Base-by-base conservation (phyloP, 2,888 invertebrate species). In the Xestia sexstrigata region DNA sequence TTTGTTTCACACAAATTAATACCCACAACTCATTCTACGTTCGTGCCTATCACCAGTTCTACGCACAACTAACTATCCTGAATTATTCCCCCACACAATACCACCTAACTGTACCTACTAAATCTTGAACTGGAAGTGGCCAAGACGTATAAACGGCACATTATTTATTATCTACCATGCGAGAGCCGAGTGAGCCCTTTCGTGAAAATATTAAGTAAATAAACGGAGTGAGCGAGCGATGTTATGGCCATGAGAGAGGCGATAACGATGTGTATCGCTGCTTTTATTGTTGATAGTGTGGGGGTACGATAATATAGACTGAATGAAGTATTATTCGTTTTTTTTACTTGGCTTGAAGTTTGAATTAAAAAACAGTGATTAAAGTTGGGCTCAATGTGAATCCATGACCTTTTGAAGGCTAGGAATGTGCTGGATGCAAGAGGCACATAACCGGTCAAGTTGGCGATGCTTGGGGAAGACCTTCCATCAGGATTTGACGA, bases 151-250 rank as follows among this genome's bases (percentile, higher is more conserved):
- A 86, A 91, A 90, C 89, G 88, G 88, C 89, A 86, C 90, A 90
- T 93, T 93, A 94, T 92, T 93, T 94, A 94, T 93, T 94, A 94
- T 94, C 91, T 92, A 92, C 93, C 93, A 93, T 95, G 93, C 91
- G 93, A 93, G 92, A 42, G 63, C 52, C 90, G 87, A 91, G 91
- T 89, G 91, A 91, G 92, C 91, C 93, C 92, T 93, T 94, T 93
- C 89, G 89, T 90, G 92, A 92, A 94, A 94, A 94, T 94, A 95
- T 95, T 93, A 94, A 93, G 92, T 93, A 94, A 95, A 95, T 94
- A 94, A 91, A 88, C 89, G 86, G 81, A 87, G 88, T 88, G 89
- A 86, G 90, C 85, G 85, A 89, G 86, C 83, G 78, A 72, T 35
- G 49, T 82, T 89, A 85, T 74, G 88, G 93, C 91, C 80, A 92